phyloP scores from a whole-genome alignment of 30 jellyfish, hydroid and myxozoan species.

The Sanderia malayensis region DNA sequence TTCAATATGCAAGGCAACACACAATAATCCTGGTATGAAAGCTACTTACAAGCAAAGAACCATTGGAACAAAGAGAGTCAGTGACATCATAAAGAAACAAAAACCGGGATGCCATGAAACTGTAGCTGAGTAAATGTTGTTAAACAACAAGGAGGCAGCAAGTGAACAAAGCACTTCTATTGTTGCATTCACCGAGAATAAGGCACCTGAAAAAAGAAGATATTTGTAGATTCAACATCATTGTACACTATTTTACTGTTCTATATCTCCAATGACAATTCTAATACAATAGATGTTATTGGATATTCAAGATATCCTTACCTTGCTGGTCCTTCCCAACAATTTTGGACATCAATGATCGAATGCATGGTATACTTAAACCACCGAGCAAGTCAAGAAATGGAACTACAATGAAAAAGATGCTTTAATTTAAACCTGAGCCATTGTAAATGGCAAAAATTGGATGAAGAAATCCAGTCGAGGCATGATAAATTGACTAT shows the following conservation, averaged over 20 bases:
- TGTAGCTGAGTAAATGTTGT: slow-evolving; percentile 75
- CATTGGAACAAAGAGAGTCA: slow-evolving; percentile 48
- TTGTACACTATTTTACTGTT: too few species aligned
- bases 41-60: slow-evolving; percentile 56
- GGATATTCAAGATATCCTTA: slow-evolving; percentile 16
- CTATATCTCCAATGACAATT: too few species aligned
- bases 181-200: slow-evolving; percentile 77
- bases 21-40: too few species aligned
- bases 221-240: too few species aligned
- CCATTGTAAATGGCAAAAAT: too few species aligned
- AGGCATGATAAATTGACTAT: too few species aligned
- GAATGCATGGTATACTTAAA: slow-evolving; percentile 57
- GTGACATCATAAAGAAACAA: slow-evolving; percentile 75
- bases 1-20: too few species aligned
- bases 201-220: slow-evolving; percentile 49
- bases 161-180: slow-evolving; percentile 78
- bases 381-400: slow-evolving; percentile 64
- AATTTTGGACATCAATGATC: slow-evolving; percentile 63
- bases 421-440: too few species aligned
- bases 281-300: too few species aligned
- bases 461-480: too few species aligned
- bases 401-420: slow-evolving; percentile 40
- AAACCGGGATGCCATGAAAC: slow-evolving; percentile 83
- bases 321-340: slow-evolving; percentile 68
- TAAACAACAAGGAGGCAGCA: slow-evolving; percentile 52